Percentiles rank a stretch among this genome's conserved stretches.
These are phyloP conservation scores for Pantherophis guttatus DNA, from an alignment of 2,113 vertebrate species.

Conservation along the genomic window DNA sequence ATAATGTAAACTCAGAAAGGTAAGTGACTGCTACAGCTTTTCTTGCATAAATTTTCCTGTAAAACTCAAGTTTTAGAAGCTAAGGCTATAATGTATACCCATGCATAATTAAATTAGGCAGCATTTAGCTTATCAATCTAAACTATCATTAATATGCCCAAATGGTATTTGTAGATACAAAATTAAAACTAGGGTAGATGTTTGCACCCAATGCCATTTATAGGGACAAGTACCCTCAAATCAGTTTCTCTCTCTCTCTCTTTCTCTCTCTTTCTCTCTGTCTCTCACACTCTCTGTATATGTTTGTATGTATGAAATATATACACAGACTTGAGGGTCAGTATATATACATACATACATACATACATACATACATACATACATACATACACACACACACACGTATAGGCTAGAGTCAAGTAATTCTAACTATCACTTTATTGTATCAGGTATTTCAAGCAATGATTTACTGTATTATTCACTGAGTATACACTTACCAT, in stretches of 20 bases:
- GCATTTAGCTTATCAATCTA: constrained; percentile 26
- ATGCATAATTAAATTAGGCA: constrained; percentile 4
- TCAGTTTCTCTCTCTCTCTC: not conserved
- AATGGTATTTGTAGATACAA: constrained; percentile 21
- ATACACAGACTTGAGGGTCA: constrained; percentile 12
- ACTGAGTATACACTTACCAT: not conserved
- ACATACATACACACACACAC: too few species aligned
- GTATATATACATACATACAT: too few species aligned
- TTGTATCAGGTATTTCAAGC: constrained; percentile 13
- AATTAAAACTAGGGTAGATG: not conserved
- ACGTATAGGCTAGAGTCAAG: not conserved
- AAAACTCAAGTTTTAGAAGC: not conserved
- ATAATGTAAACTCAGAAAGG: not conserved
- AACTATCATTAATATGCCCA: constrained; percentile 3
- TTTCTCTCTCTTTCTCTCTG: too few species aligned
- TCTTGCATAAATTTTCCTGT: not conserved
- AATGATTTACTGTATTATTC: not conserved
- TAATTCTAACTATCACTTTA: not conserved
- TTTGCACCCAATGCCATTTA: not conserved
- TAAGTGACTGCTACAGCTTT: constrained; percentile 2
- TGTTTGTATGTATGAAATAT: not conserved
- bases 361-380: too few species aligned
- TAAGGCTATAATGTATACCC: constrained; percentile 12
- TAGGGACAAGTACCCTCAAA: not conserved
- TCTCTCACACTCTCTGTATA: not conserved